Evolutionary conservation across 2,797 vertebrate species (phyloP).

Genomic region (Scolopax bukidnonensis): DNA sequence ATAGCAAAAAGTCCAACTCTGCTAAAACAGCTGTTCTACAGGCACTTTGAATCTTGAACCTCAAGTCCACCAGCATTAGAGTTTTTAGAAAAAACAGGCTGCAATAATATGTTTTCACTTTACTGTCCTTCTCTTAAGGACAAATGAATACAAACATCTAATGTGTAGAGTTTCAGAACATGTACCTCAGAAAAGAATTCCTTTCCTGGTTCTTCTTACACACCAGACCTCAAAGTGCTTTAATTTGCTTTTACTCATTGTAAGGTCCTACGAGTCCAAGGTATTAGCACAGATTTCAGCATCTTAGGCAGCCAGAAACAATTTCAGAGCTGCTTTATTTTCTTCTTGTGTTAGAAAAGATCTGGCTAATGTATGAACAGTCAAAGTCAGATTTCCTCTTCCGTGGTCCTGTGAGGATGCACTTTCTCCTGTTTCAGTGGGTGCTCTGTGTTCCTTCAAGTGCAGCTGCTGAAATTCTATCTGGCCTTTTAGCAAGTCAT

Average conservation of each 20-base stretch:
- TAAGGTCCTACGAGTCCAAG: neutral
- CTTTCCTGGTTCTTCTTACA: neutral
- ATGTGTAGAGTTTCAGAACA: neutral
- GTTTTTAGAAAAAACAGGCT: neutral
- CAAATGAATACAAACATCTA: neutral
- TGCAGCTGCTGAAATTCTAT: neutral
- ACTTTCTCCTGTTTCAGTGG: conserved; percentile 16
- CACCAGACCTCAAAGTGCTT: neutral
- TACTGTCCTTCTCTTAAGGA: neutral
- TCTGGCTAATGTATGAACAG: neutral
- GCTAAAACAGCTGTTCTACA: neutral
- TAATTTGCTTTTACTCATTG: neutral
- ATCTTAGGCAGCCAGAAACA: neutral
- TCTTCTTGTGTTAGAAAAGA: neutral
- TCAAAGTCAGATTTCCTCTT: neutral
- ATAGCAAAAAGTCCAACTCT: neutral
- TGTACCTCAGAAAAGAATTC: neutral
- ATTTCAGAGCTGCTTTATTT: neutral
- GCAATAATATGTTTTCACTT: neutral
- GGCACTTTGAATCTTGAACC: neutral
- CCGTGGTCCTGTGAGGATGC: neutral
- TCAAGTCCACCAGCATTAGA: neutral
- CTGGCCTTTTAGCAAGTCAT: neutral
- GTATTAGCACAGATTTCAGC: neutral
- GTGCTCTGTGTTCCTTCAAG: conserved; percentile 26